Conservation (phyloP, 2,888 invertebrate genomes). For the Neelides folsomi region DNA sequence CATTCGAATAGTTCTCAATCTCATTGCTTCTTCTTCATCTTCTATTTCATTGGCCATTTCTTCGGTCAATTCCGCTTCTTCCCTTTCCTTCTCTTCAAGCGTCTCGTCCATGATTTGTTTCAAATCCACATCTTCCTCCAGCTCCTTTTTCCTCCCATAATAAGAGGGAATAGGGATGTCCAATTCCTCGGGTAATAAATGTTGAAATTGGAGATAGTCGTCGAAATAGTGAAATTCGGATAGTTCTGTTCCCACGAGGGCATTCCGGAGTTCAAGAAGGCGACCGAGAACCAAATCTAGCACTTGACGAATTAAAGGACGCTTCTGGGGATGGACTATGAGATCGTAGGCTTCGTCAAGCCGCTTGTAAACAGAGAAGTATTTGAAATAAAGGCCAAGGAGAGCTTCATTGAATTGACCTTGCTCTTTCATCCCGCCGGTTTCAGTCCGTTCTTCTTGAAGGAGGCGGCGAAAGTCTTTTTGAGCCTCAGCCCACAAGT, state of each 20-base stretch:
- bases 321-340: constrained; percentile 82
- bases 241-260: constrained; percentile 70
- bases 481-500: constrained; percentile 50
- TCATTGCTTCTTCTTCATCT: background rate
- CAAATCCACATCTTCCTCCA: constrained; percentile 36
- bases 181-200: constrained; percentile 53
- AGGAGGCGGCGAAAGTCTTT: constrained; percentile 18
- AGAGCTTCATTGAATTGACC: constrained; percentile 48
- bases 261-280: constrained; percentile 72
- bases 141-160: constrained; percentile 35
- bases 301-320: constrained; percentile 57
- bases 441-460: constrained; percentile 14
- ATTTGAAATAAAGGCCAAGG: constrained; percentile 63
- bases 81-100: constrained; percentile 2
- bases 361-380: constrained; percentile 59
- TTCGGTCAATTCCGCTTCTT: constrained; percentile 3
- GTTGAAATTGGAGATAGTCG: constrained; percentile 38
- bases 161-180: constrained; percentile 62
- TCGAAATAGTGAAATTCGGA: constrained; percentile 80
- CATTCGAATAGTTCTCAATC: background rate
- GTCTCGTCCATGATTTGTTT: constrained; percentile 4
- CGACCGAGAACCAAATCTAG: constrained; percentile 67
- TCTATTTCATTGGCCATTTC: constrained; percentile 2
- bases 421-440: constrained; percentile 36
- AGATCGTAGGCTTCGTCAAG: constrained; percentile 76